phyloP scores from a whole-genome alignment of 2,113 vertebrate genomes.

The Pholis gunnellus region DNA sequence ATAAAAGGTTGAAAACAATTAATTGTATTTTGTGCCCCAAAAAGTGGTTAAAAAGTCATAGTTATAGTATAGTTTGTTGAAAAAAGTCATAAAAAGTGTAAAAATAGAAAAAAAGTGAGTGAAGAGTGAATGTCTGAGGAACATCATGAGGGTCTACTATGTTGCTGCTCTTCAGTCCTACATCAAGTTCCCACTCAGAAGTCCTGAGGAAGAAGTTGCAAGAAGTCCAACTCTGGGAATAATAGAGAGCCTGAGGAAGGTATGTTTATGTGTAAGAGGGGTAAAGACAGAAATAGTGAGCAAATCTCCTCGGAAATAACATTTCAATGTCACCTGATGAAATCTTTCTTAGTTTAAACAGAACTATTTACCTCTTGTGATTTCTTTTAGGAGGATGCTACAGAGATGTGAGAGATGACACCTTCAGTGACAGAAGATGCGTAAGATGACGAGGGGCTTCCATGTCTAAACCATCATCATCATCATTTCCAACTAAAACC shows the following conservation, averaged over 20 bases:
- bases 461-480: conserved; percentile 63
- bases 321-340: conserved; percentile 32
- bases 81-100: too few relatives aligned
- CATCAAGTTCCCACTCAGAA: background rate
- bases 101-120: too few relatives aligned
- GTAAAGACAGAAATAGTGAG: conserved; percentile 9
- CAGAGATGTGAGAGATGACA: conserved; percentile 12
- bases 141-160: conserved; percentile 79
- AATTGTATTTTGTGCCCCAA: too few relatives aligned
- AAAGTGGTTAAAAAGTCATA: too few relatives aligned
- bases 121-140: conserved; percentile 76
- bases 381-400: background rate
- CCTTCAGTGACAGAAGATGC: conserved; percentile 68
- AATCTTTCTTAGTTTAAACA: conserved; percentile 62
- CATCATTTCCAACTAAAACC: conserved; percentile 10
- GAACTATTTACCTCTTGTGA: conserved; percentile 13
- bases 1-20: too few relatives aligned
- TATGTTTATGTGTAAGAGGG: conserved; percentile 41
- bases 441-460: conserved; percentile 85
- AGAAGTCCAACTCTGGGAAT: background rate
- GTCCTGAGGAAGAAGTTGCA: background rate
- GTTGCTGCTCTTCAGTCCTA: conserved; percentile 58
- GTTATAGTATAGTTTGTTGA: too few relatives aligned
- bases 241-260: conserved; percentile 59
- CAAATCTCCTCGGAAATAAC: conserved; percentile 51